Percentiles rank a stretch among this genome's conserved stretches.
Evolutionary conservation across 2,113 vertebrate species (phyloP).

Genomic region (Meles meles): DNA sequence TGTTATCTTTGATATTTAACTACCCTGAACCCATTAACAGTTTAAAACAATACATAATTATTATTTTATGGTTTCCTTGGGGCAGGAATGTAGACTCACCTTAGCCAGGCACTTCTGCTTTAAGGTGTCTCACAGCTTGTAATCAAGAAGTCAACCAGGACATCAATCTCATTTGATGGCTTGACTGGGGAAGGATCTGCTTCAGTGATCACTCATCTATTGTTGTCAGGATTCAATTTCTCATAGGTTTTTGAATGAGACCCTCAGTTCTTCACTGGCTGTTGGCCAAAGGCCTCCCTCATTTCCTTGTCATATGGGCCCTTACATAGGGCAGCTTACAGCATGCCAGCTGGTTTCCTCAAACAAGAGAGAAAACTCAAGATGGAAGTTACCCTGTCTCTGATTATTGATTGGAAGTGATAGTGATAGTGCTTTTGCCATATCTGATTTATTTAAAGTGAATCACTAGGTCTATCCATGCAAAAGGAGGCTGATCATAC

Average conservation of each 20-base stretch:
- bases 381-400: neutral
- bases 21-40: neutral
- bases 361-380: neutral
- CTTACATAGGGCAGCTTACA: neutral
- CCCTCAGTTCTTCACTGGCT: neutral
- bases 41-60: neutral
- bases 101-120: neutral
- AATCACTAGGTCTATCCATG: neutral
- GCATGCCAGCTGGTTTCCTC: neutral
- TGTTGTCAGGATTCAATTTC: neutral
- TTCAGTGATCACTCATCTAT: neutral
- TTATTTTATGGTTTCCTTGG: neutral
- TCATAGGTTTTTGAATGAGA: neutral
- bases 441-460: neutral
- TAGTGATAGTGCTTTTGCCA: neutral
- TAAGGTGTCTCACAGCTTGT: neutral
- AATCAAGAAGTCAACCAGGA: neutral
- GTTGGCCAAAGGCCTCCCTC: neutral
- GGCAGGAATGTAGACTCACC: neutral
- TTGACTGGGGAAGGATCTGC: fast-evolving
- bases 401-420: neutral
- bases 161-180: neutral
- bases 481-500: neutral
- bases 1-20: neutral
- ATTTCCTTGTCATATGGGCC: neutral